phyloP scores from a whole-genome alignment of 2,113 vertebrate species.

The Mirounga angustirostris region DNA sequence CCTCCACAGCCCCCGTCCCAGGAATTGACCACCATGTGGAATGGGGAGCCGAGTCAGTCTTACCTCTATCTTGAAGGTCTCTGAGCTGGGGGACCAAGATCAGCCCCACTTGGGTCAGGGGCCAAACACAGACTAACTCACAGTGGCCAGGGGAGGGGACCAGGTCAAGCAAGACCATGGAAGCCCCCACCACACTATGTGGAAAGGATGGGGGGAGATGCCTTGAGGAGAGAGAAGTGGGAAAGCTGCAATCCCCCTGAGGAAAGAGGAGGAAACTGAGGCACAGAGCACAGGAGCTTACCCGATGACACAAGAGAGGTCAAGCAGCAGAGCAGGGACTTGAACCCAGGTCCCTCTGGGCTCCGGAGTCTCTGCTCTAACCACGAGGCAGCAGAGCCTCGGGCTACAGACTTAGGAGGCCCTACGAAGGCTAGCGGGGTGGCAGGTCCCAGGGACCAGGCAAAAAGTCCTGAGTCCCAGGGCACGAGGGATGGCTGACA shows the following conservation, averaged over 20 bases:
- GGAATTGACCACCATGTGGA: not conserved
- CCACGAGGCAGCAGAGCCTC: not conserved
- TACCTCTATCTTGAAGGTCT: not conserved
- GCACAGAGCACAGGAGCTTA: not conserved
- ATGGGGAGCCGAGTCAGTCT: not conserved
- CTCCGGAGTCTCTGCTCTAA: not conserved
- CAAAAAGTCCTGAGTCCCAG: not conserved
- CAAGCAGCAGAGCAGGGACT: not conserved
- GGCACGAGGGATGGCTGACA: not conserved
- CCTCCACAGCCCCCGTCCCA: not conserved
- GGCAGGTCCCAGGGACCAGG: not conserved
- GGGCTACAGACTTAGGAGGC: not conserved
- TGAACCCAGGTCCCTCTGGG: not conserved
- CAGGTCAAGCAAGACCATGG: not conserved
- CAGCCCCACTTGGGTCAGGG: not conserved
- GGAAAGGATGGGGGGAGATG: not conserved
- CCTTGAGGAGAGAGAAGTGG: not conserved
- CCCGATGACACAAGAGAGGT: accelerated
- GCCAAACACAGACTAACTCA: not conserved
- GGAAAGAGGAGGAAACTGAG: not conserved
- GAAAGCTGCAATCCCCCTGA: not conserved
- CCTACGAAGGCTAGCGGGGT: not conserved
- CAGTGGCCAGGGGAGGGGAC: not conserved
- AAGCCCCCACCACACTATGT: not conserved
- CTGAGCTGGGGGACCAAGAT: not conserved